Evolutionary conservation across 2,888 invertebrate genomes (phyloP).

Genomic region (Crossocerus cetratus): DNA sequence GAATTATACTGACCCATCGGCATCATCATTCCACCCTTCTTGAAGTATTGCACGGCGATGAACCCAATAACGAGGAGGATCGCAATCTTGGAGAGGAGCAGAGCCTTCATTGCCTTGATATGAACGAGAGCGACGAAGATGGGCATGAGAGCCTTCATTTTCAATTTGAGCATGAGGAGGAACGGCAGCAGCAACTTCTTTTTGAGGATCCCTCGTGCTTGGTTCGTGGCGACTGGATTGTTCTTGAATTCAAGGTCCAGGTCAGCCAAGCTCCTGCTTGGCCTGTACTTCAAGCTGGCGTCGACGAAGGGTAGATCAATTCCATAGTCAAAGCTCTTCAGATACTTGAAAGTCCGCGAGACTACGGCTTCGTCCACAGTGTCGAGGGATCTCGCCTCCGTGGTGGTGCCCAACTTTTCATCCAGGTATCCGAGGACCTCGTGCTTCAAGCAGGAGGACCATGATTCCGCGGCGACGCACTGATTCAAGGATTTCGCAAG

Average conservation of each 20-base stretch:
- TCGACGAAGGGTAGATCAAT: slow-evolving; percentile 82
- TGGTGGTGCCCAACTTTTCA: slow-evolving; percentile 80
- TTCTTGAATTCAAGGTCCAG: slow-evolving; percentile 75
- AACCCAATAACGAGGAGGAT: slow-evolving; percentile 89
- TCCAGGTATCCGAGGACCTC: slow-evolving; percentile 88
- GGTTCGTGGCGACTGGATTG: slow-evolving; percentile 66
- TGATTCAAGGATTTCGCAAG: slow-evolving; percentile 79
- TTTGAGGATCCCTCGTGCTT: slow-evolving; percentile 86
- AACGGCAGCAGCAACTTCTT: slow-evolving; percentile 90
- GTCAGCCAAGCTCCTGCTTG: slow-evolving; percentile 73
- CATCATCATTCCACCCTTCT: slow-evolving; percentile 84
- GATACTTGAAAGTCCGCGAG: slow-evolving; percentile 84
- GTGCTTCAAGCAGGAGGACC: slow-evolving; percentile 86
- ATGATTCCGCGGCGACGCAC: slow-evolving; percentile 84
- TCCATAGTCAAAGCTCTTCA: slow-evolving; percentile 86
- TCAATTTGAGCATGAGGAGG: slow-evolving; percentile 87
- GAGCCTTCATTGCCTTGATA: slow-evolving; percentile 89
- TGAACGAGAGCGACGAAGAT: slow-evolving; percentile 88
- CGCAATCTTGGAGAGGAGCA: slow-evolving; percentile 90
- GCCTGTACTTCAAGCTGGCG: slow-evolving; percentile 70
- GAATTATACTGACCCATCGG: slow-evolving; percentile 69
- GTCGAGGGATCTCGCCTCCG: slow-evolving; percentile 70
- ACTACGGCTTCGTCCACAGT: slow-evolving; percentile 84
- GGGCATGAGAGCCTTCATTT: slow-evolving; percentile 90
- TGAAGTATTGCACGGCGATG: slow-evolving; percentile 86